Conservation (phyloP, 2,888 invertebrate species). For the Sarcophaga caerulescens region DNA sequence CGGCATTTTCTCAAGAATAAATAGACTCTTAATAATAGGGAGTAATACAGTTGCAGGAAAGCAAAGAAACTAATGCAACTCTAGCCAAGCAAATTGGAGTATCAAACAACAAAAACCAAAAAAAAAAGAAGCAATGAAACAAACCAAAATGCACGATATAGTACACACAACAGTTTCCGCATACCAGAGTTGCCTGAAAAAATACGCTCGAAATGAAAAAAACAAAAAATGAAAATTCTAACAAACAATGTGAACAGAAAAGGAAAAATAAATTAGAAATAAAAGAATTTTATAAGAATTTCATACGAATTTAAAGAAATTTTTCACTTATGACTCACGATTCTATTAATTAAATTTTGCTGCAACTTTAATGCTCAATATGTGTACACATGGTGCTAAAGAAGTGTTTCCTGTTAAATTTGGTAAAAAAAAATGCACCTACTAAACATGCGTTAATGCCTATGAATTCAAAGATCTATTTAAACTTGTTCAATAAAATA, state of each 20-base stretch:
- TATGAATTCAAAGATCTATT: too few relatives aligned
- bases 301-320: neutral
- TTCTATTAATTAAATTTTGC: neutral
- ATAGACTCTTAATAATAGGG: slow-evolving; percentile 32
- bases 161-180: slow-evolving; percentile 61
- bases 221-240: neutral
- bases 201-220: neutral
- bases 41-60: slow-evolving; percentile 7
- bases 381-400: neutral
- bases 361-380: neutral
- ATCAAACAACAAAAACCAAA: slow-evolving; percentile 4
- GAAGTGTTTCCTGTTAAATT: neutral
- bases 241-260: neutral
- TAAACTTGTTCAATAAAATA: too few relatives aligned
- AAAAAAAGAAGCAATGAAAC: slow-evolving; percentile 33
- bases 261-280: neutral
- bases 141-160: neutral
- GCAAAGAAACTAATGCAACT: slow-evolving; percentile 6
- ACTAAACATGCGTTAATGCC: too few relatives aligned
- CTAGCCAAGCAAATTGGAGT: neutral
- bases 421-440: too few relatives aligned
- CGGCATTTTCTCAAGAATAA: slow-evolving; percentile 48
- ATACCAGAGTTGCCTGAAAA: slow-evolving; percentile 61
- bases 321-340: neutral
- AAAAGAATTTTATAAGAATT: neutral